These are phyloP conservation scores for Caenorhabditis sp. DNA, from an alignment of 2,888 invertebrate species.

Conservation along the genomic window DNA sequence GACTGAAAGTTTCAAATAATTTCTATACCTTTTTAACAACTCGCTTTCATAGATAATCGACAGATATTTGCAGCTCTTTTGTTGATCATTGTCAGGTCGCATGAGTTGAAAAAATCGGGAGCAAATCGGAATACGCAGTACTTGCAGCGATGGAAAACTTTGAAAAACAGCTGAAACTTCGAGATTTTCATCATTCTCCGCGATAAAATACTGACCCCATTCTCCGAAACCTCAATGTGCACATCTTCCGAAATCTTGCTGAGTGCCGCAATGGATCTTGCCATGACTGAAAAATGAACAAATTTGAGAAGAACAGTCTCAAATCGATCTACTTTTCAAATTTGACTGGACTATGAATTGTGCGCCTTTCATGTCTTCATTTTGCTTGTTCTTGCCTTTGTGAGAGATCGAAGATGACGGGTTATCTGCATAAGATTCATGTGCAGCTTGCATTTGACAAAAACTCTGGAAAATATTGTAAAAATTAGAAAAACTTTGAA, in stretches of 20 bases:
- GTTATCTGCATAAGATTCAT: constrained; percentile 50
- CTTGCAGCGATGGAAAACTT: constrained; percentile 46
- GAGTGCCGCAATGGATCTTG: constrained; percentile 43
- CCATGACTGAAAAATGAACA: constrained; percentile 38
- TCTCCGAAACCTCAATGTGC: constrained; percentile 51
- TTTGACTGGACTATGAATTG: constrained; percentile 57
- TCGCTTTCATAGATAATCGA: constrained; percentile 55
- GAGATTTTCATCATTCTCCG: no score
- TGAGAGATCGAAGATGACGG: constrained; percentile 40
- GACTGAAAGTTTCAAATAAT: constrained; percentile 21
- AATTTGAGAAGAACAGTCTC: neutral
- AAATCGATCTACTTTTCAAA: constrained; percentile 47
- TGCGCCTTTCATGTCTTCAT: constrained; percentile 62
- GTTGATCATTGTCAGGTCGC: constrained; percentile 55
- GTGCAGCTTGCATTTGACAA: constrained; percentile 45
- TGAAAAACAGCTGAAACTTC: constrained; percentile 50
- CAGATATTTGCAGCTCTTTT: constrained; percentile 45
- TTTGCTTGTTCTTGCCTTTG: neutral
- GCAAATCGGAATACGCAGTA: constrained; percentile 59
- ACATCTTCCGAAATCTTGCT: constrained; percentile 59
- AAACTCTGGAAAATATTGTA: constrained; percentile 8
- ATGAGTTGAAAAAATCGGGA: constrained; percentile 61
- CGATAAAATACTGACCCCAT: constrained; percentile 43
- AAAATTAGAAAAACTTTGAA: constrained; percentile 4
- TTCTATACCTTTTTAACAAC: constrained; percentile 1